phyloP scores from a whole-genome alignment of 2,888 invertebrate species.

The Autographa gamma region DNA sequence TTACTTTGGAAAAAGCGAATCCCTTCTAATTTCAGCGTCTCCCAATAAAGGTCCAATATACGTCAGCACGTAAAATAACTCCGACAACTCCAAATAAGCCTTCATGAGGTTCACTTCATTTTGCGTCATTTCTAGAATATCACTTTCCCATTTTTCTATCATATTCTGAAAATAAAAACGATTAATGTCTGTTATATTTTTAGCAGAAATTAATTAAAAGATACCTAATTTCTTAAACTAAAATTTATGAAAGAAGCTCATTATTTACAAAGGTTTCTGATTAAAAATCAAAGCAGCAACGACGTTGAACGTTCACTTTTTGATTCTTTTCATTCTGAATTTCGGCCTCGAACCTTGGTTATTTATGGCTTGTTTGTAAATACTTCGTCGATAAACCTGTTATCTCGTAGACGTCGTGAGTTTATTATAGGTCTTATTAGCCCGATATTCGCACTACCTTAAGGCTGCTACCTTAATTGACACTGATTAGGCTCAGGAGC shows the following conservation, averaged over 20 bases:
- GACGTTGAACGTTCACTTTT: no score
- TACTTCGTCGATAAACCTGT: background rate
- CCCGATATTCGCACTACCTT: background rate
- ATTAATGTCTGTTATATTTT: no score
- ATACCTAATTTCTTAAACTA: no score
- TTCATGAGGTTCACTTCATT: constrained; percentile 70
- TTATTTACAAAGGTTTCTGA: no score
- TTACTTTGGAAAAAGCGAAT: constrained; percentile 11
- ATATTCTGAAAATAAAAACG: constrained; percentile 63
- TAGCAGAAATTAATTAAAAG: no score
- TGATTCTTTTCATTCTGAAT: no score
- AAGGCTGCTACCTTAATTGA: no score
- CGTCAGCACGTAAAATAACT: constrained; percentile 75
- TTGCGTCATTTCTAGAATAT: constrained; percentile 71
- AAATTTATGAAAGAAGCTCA: no score
- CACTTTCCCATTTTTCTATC: constrained; percentile 77
- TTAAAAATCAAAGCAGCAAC: background rate
- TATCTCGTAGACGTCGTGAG: no score
- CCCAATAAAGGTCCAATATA: constrained; percentile 78
- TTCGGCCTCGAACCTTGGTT: no score
- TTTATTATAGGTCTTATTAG: constrained; percentile 4
- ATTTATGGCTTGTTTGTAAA: no score
- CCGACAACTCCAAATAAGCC: constrained; percentile 71
- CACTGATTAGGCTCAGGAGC: background rate
- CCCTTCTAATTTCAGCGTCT: constrained; percentile 58